Percentiles rank a stretch among this genome's conserved stretches.
phyloP scores from a whole-genome alignment of 2,113 vertebrate genomes.

The Chlorodrepanis virens region DNA sequence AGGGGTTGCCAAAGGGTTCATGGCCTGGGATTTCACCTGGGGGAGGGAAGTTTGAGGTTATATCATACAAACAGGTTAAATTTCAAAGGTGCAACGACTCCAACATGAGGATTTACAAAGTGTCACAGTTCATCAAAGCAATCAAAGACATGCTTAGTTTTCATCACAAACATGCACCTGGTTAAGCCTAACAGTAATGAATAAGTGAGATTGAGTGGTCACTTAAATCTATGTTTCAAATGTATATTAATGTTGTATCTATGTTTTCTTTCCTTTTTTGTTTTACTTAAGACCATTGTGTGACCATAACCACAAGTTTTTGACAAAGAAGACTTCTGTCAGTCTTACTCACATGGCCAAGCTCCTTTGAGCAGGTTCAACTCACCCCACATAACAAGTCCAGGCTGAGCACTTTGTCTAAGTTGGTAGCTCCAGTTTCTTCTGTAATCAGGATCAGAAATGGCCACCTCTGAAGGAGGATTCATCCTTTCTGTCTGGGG shows the following conservation, averaged over 20 bases:
- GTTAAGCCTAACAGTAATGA: background rate
- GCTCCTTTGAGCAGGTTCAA: background rate
- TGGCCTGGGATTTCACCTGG: background rate
- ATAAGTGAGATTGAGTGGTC: background rate
- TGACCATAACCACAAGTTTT: background rate
- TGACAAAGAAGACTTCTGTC: background rate
- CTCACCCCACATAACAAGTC: background rate
- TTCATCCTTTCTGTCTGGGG: constrained; percentile 18
- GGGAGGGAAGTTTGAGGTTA: background rate
- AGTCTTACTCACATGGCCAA: background rate
- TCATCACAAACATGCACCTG: background rate
- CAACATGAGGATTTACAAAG: background rate
- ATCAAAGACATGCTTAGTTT: background rate
- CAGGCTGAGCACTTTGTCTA: background rate
- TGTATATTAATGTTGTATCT: background rate
- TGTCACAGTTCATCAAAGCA: background rate
- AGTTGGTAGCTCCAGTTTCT: background rate
- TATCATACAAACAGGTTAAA: background rate
- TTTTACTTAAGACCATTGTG: background rate
- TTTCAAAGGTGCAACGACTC: rapidly evolving
- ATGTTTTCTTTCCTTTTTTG: background rate
- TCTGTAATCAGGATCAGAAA: background rate
- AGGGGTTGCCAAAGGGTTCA: background rate
- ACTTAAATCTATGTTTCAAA: background rate
- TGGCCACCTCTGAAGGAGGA: background rate